Conservation (phyloP, 1,140 invertebrate species). For the Amphibalanus amphitrite region DNA sequence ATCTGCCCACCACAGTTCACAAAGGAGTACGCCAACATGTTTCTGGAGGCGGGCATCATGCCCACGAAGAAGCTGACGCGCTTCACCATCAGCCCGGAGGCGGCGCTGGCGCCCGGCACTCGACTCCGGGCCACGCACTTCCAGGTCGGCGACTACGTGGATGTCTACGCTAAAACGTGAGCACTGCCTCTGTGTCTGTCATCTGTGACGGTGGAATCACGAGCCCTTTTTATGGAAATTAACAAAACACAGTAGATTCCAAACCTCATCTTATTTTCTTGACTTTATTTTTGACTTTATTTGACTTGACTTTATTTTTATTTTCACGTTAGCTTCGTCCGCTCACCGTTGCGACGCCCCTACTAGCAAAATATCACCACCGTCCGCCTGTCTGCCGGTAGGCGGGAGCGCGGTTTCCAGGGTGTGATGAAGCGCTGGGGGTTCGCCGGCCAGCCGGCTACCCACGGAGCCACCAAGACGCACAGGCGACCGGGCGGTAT, state of each 20-base stretch:
- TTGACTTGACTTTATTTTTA: no score
- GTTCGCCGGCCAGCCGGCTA: constrained; percentile 80
- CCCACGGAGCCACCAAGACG: constrained; percentile 86
- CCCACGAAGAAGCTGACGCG: constrained; percentile 67
- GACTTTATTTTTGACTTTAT: no score
- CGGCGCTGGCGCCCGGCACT: constrained; percentile 72
- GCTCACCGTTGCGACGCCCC: no score
- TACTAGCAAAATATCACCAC: no score
- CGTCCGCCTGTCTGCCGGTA: constrained; percentile 28
- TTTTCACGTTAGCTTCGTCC: no score
- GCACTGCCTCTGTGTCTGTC: no score
- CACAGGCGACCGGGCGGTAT: constrained; percentile 82
- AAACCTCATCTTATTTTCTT: no score
- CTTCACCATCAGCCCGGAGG: constrained; percentile 72
- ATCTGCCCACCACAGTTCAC: constrained; percentile 41
- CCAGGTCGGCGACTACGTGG: constrained; percentile 73
- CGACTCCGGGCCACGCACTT: constrained; percentile 78
- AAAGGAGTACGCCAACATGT: constrained; percentile 74
- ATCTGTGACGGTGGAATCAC: no score
- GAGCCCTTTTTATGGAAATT: no score
- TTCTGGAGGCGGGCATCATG: constrained; percentile 64
- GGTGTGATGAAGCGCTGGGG: constrained; percentile 93
- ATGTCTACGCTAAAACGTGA: constrained; percentile 83
- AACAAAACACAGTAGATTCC: no score
- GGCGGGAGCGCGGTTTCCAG: constrained; percentile 89